Evolutionary conservation across 2,113 vertebrate species (phyloP).

Genomic region (Gallinago undulata): DNA sequence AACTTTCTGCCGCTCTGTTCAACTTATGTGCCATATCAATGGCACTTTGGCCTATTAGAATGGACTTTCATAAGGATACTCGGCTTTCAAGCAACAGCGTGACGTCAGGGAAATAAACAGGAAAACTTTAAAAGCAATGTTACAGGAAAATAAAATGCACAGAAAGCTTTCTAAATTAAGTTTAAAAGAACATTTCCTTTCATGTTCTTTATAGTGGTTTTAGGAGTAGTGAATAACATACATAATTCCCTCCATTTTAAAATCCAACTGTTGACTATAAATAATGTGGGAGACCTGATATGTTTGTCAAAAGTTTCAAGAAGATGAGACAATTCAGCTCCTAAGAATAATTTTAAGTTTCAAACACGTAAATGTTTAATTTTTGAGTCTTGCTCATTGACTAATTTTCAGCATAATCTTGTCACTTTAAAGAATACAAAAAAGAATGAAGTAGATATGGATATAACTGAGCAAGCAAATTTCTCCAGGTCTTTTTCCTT

Average conservation of each 20-base stretch:
- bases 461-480: not conserved
- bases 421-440: not conserved
- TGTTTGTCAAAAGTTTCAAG: not conserved
- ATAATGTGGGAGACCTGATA: not conserved
- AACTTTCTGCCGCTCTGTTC: not conserved
- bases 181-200: not conserved
- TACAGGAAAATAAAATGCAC: not conserved
- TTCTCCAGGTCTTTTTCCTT: not conserved
- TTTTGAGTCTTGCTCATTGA: not conserved
- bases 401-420: not conserved
- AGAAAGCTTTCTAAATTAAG: not conserved
- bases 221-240: not conserved
- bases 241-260: not conserved
- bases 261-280: not conserved
- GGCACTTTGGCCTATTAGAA: not conserved
- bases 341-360: not conserved
- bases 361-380: not conserved
- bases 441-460: not conserved
- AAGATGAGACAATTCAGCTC: not conserved
- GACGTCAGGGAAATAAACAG: not conserved
- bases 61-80: not conserved
- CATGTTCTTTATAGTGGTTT: not conserved
- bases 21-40: not conserved
- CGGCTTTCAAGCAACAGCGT: not conserved
- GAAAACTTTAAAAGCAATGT: not conserved